These are phyloP conservation scores for Rhinoderma darwinii DNA, from an alignment of 2,113 vertebrate species.

Conservation along the genomic window DNA sequence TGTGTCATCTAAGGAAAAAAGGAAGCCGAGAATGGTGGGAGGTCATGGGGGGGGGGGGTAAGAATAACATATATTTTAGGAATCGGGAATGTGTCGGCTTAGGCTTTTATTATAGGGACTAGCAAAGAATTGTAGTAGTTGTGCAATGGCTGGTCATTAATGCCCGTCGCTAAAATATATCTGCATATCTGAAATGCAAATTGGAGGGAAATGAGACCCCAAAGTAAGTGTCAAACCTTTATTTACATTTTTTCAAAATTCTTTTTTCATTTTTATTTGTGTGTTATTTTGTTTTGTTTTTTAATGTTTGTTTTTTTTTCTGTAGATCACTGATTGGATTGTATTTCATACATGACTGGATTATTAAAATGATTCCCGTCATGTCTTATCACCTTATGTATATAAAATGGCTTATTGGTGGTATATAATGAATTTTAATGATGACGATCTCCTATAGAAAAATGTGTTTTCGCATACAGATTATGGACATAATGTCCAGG, in stretches of 20 bases:
- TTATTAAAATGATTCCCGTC: no score
- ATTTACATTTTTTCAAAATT: no score
- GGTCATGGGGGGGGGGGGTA: background rate
- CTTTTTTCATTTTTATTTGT: background rate
- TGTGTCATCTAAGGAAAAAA: conserved; percentile 22
- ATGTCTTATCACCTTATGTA: background rate
- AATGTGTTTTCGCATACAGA: background rate
- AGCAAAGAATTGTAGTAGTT: background rate
- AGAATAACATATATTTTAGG: background rate
- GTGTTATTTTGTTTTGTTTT: no score
- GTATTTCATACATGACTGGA: no score
- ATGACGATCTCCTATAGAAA: background rate
- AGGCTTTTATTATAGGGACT: background rate
- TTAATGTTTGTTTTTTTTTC: background rate
- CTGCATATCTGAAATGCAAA: background rate
- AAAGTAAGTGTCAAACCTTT: background rate
- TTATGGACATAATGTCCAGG: background rate
- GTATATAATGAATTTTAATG: background rate
- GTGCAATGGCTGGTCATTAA: background rate
- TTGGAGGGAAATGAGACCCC: background rate
- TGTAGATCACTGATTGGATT: background rate
- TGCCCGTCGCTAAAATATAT: background rate
- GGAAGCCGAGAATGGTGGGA: background rate
- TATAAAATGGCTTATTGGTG: background rate
- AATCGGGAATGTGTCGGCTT: background rate